Percentiles rank a stretch among this genome's conserved stretches.
Conservation (phyloP, 2,888 invertebrate genomes). For the Taenaris catops region DNA sequence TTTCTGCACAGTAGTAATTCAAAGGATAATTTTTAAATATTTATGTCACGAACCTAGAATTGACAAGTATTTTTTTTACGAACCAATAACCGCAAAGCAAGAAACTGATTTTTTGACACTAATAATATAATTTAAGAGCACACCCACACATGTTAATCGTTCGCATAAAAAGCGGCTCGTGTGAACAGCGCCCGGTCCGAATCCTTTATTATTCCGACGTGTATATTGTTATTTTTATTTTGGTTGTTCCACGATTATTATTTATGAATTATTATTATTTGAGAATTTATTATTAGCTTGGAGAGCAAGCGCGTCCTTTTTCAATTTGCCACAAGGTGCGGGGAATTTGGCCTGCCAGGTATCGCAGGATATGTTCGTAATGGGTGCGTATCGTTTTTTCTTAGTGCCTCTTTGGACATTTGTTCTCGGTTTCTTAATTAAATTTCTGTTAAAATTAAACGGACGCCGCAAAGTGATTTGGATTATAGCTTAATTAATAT, state of each 20-base stretch:
- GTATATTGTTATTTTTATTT: constrained; percentile 72
- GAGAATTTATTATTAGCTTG: constrained; percentile 73
- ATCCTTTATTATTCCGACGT: constrained; percentile 78
- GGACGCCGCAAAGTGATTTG: constrained; percentile 62
- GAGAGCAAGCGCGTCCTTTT: constrained; percentile 72
- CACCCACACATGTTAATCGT: not conserved
- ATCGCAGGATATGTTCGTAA: constrained; percentile 35
- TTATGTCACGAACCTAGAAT: no score
- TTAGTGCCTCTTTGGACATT: constrained; percentile 58
- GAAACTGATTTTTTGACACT: constrained; percentile 8
- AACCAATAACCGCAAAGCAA: no score
- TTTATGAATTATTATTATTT: constrained; percentile 80
- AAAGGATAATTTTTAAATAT: no score
- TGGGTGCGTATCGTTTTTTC: constrained; percentile 35
- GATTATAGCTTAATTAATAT: constrained; percentile 23
- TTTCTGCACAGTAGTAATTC: no score
- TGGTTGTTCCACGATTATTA: constrained; percentile 73
- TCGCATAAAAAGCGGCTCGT: constrained; percentile 43
- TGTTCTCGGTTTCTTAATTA: constrained; percentile 61
- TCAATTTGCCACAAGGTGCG: constrained; percentile 77
- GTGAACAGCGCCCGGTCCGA: constrained; percentile 44
- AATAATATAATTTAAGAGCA: constrained; percentile 11
- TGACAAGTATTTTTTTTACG: no score
- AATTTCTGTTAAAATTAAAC: constrained; percentile 51
- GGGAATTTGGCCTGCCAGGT: constrained; percentile 30